Evolutionary conservation across 1,140 invertebrate genomes (phyloP), one percentile per base, ranked within the genome.

Genomic region (Tetramorium alpestre): DNA sequence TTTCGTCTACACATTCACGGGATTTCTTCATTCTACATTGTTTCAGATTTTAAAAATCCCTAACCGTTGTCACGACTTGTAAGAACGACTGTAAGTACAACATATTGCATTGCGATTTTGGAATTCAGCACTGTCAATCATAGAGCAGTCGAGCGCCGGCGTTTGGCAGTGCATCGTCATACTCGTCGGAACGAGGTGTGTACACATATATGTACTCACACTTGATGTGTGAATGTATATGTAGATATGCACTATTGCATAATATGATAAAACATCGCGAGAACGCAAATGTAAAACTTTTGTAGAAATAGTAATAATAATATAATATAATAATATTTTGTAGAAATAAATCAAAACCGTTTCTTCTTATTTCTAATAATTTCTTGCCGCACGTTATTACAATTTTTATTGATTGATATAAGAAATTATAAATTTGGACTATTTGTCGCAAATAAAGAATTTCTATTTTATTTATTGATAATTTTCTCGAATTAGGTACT

Each of bases 61-160:
- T 92, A 92, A 91, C 91, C 88, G 86, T 90, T 90, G 84, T 92
- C 91, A 89, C 88, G 91, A 87, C 81, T 89, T 87, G 90, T 92
- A 81, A 91, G 90, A 92, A 88, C 92, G 89, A 92, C 90, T 92
- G 93, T 95, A 95, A 95, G 93, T 95, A 95, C 95, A 95, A 94
- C 87, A 92, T 95, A 95, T 95, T 95, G 94, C 94, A 95, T 94
- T 94, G 93, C 93, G 84, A 92, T 94, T 95, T 95, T 94, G 93
- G 93, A 95, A 95, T 94, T 92, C 90, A 93, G 89, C 93, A 92
- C 90, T 93, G 84, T 93, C 81, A 62, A 60, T 92, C 90, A 91
- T 90, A 89, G 91, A 93, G 91, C 89, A 92, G 92, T 89, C 93
- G 91, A 93, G 93, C 87, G 22, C 65, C 41, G 18, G 64, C 65